Conservation (phyloP, 2,888 invertebrate genomes). For the Hirtodrosophila confusa region DNA sequence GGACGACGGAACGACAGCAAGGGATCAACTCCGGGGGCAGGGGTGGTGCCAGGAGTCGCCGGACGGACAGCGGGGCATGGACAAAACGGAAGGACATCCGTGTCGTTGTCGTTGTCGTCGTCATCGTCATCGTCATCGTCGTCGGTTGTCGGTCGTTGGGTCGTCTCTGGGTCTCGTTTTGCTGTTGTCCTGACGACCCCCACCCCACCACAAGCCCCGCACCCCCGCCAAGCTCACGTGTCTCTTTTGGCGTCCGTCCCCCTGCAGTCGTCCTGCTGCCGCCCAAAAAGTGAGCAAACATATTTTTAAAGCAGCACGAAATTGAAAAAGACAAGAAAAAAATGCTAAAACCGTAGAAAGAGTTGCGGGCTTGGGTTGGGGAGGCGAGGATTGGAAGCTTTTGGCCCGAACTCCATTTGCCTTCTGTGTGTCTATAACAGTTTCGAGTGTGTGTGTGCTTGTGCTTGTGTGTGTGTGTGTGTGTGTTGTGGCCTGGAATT, state of each 20-base stretch:
- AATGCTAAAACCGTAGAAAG: conserved; percentile 5
- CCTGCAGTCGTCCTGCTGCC: conserved; percentile 8
- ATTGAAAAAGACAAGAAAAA: conserved; percentile 20
- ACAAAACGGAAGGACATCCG: conserved; percentile 48
- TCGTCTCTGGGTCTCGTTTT: conserved; percentile 30
- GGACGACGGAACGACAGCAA: conserved; percentile 13
- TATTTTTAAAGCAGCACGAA: conserved; percentile 38
- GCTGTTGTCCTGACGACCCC: conserved; percentile 11
- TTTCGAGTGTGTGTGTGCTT: conserved; percentile 2
- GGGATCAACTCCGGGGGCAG: neutral
- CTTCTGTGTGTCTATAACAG: conserved; percentile 10
- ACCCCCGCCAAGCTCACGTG: neutral
- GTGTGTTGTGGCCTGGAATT: conserved; percentile 55
- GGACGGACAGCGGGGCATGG: conserved; percentile 15
- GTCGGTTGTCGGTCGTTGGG: conserved; percentile 21
- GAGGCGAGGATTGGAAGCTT: conserved; percentile 24
- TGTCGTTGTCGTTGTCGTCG: conserved; percentile 4
- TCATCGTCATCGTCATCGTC: conserved; percentile 1
- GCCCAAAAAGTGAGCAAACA: conserved; percentile 46
- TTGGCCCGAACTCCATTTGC: conserved; percentile 31
- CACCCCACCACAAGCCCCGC: no score
- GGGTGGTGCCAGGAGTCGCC: neutral
- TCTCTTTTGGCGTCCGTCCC: no score
- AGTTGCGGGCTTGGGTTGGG: neutral
- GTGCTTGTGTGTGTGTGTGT: conserved; percentile 24